These are phyloP conservation scores for Stenopsyche tienmushanensis DNA, from an alignment of 1,140 invertebrate genomes.

Conservation along the genomic window DNA sequence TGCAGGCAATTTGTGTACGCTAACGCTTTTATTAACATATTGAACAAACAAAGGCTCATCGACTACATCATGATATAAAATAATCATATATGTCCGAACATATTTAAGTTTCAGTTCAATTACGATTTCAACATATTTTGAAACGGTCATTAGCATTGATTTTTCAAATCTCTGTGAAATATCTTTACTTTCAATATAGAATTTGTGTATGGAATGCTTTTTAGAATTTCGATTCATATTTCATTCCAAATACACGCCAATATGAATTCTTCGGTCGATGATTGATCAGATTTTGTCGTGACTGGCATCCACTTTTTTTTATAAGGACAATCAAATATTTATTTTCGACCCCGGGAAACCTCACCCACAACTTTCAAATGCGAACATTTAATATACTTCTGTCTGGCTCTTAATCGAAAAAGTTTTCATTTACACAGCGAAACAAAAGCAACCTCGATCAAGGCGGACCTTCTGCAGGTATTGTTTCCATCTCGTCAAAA, in stretches of 20 bases:
- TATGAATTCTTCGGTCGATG: slow-evolving; percentile 12
- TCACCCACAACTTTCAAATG: slow-evolving; percentile 24
- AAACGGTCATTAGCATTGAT: no score
- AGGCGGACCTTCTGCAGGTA: not conserved
- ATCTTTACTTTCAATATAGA: no score
- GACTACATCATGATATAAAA: no score
- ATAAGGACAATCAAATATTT: slow-evolving; percentile 22
- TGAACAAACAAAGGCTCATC: not conserved
- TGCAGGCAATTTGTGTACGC: not conserved
- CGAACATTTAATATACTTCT: slow-evolving; percentile 22
- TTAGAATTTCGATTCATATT: no score
- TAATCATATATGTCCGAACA: no score
- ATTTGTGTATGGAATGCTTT: no score
- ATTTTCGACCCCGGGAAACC: slow-evolving; percentile 2
- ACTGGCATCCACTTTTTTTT: slow-evolving; percentile 21
- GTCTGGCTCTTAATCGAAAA: slow-evolving; percentile 23
- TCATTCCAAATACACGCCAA: no score
- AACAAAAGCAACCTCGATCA: slow-evolving; percentile 14
- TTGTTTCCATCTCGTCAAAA: slow-evolving; percentile 19
- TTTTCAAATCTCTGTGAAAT: no score
- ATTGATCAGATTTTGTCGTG: slow-evolving; percentile 35
- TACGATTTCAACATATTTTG: no score
- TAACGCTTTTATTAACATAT: not conserved
- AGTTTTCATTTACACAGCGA: slow-evolving; percentile 26
- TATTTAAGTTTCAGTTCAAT: no score